These are phyloP conservation scores for Enteromius argenteus DNA, from an alignment of 2,797 vertebrate genomes.

Conservation along the genomic window DNA sequence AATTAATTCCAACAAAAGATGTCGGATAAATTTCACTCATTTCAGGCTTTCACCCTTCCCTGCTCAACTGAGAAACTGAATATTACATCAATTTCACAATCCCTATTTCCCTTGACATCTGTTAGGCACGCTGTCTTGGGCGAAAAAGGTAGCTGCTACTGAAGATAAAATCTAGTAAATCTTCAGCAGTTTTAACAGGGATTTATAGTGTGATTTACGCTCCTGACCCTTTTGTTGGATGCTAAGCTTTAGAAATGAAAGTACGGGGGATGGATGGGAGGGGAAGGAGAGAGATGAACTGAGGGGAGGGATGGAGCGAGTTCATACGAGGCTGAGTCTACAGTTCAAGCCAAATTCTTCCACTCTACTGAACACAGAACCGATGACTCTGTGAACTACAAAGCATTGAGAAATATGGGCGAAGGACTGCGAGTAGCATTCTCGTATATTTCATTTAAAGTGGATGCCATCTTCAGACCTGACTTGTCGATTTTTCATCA, in stretches of 20 bases:
- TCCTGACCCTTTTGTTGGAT: conserved; percentile 25
- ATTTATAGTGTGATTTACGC: conserved; percentile 29
- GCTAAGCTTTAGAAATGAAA: conserved; percentile 32
- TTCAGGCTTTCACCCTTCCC: background rate
- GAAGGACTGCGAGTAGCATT: conserved; percentile 14
- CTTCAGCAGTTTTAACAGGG: conserved; percentile 15
- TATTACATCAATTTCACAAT: conserved; percentile 4
- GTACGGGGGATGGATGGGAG: background rate
- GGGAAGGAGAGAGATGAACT: conserved; percentile 20
- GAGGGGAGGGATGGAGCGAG: conserved; percentile 17
- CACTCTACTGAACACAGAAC: conserved; percentile 44
- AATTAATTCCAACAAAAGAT: background rate
- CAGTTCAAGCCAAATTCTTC: conserved; percentile 42
- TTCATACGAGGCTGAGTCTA: conserved; percentile 44
- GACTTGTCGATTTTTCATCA: background rate
- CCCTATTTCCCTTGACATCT: conserved; percentile 13
- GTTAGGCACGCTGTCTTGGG: conserved; percentile 1
- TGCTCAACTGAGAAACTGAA: conserved; percentile 4
- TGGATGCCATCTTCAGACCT: background rate
- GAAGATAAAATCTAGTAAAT: conserved; percentile 21
- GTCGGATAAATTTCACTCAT: background rate
- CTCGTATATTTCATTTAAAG: conserved; percentile 7
- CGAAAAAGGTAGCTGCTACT: conserved; percentile 8
- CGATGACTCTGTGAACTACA: conserved; percentile 29
- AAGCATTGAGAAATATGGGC: conserved; percentile 30